A percentile compares a stretch with the other conserved stretches of the same genome.
Conservation (phyloP, 2,113 vertebrate species). For the Platycercus adscitus region DNA sequence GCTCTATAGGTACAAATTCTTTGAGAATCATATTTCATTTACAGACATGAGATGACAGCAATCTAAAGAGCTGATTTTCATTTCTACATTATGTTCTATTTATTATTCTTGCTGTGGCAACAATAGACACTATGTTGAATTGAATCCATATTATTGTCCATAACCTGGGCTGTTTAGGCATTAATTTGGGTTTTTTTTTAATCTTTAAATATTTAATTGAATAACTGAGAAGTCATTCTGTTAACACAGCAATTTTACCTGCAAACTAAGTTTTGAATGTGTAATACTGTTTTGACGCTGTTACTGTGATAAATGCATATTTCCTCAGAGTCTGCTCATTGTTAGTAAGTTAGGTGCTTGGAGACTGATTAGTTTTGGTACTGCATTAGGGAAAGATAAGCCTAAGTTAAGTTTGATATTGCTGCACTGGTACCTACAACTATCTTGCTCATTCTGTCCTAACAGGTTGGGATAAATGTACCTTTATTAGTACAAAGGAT, state of each 20-base stretch:
- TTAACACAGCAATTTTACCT: conserved; percentile 10
- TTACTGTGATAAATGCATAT: neutral
- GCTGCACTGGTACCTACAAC: neutral
- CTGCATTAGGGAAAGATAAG: neutral
- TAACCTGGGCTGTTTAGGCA: neutral
- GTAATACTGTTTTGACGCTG: conserved; percentile 14
- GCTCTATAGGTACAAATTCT: neutral
- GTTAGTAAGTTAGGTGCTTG: neutral
- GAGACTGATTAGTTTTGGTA: neutral
- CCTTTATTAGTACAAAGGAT: neutral
- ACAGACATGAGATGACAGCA: neutral
- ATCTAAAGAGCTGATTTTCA: neutral
- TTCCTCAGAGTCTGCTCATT: neutral
- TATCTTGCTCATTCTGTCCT: neutral
- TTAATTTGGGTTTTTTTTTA: neutral
- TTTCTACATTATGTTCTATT: neutral
- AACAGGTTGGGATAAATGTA: neutral
- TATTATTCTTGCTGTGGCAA: neutral
- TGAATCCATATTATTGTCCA: neutral
- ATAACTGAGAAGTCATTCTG: neutral
- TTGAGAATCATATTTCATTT: neutral
- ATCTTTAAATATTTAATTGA: neutral
- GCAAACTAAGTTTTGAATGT: conserved; percentile 7
- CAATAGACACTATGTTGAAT: neutral
- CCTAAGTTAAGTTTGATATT: neutral